These are phyloP conservation scores for Drosophila burlai DNA, from an alignment of 1,140 invertebrate species.

Conservation along the genomic window DNA sequence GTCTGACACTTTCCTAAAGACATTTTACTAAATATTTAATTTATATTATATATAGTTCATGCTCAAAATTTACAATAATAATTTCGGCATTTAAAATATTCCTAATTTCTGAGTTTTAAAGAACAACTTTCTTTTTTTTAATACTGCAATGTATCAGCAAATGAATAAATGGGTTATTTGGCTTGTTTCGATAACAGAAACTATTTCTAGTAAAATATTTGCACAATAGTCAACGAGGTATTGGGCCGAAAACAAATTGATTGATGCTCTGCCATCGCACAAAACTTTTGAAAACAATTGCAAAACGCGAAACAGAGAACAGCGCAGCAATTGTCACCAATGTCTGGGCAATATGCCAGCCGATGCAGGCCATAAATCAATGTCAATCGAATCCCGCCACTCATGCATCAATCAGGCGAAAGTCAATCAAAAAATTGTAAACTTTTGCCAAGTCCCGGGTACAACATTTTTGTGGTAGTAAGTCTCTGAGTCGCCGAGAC, in stretches of 20 bases:
- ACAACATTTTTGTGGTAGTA: slow-evolving; percentile 20
- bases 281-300: slow-evolving; percentile 50
- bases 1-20: too few relatives aligned
- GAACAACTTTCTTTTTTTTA: too few relatives aligned
- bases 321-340: slow-evolving; percentile 40
- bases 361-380: slow-evolving; percentile 68
- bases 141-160: not conserved
- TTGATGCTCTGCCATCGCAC: slow-evolving; percentile 15
- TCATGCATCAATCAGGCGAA: slow-evolving; percentile 65
- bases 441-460: slow-evolving; percentile 32
- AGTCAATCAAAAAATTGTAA: slow-evolving; percentile 71
- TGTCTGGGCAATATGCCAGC: slow-evolving; percentile 58
- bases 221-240: not conserved
- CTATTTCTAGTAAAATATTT: not conserved
- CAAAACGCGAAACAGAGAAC: slow-evolving; percentile 38
- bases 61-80: too few relatives aligned
- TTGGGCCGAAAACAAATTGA: slow-evolving; percentile 11
- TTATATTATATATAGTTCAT: too few relatives aligned
- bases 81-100: too few relatives aligned
- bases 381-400: slow-evolving; percentile 61
- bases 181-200: not conserved
- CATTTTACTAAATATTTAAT: too few relatives aligned
- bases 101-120: too few relatives aligned
- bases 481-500: not conserved
- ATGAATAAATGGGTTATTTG: not conserved